phyloP scores from a whole-genome alignment of 2,888 invertebrate species.

The Trypoxylon attenuatum region DNA sequence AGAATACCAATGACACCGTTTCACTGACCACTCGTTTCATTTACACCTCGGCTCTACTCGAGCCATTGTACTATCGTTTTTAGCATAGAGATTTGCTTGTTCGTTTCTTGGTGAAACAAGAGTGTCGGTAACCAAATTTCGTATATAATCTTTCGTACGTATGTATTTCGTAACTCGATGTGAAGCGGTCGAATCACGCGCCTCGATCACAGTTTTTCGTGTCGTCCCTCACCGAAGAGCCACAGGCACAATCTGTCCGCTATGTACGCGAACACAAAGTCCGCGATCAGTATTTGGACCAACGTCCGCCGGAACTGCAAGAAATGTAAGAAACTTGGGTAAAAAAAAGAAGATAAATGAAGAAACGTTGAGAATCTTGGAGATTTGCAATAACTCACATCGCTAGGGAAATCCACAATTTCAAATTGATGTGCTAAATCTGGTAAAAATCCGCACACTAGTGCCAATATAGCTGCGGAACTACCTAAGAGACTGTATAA shows the following conservation, averaged over 20 bases:
- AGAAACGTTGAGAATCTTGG: too few relatives aligned
- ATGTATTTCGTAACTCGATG: constrained; percentile 3
- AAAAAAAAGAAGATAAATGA: too few relatives aligned
- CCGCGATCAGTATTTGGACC: constrained; percentile 87
- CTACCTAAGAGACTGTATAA: constrained; percentile 93
- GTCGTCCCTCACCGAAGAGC: constrained; percentile 89
- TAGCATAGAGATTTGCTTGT: constrained; percentile 1
- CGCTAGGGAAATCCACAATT: constrained; percentile 93
- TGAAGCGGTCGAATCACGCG: constrained; percentile 4
- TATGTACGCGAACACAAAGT: constrained; percentile 89
- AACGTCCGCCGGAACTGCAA: constrained; percentile 92
- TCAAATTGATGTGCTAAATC: constrained; percentile 93
- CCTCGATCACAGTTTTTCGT: constrained; percentile 68
- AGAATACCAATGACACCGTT: background rate
- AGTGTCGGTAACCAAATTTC: constrained; percentile 23
- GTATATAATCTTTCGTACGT: constrained; percentile 28
- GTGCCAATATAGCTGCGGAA: constrained; percentile 85
- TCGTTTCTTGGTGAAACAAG: constrained; percentile 40
- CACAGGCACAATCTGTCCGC: constrained; percentile 90
- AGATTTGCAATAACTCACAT: constrained; percentile 80
- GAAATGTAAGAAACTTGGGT: constrained; percentile 63
- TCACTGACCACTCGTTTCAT: constrained; percentile 9
- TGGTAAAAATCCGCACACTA: constrained; percentile 90
- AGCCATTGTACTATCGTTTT: background rate
- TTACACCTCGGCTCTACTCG: background rate